Evolutionary conservation across 2,888 invertebrate species (phyloP).

Genomic region (Mythimna lalbum): DNA sequence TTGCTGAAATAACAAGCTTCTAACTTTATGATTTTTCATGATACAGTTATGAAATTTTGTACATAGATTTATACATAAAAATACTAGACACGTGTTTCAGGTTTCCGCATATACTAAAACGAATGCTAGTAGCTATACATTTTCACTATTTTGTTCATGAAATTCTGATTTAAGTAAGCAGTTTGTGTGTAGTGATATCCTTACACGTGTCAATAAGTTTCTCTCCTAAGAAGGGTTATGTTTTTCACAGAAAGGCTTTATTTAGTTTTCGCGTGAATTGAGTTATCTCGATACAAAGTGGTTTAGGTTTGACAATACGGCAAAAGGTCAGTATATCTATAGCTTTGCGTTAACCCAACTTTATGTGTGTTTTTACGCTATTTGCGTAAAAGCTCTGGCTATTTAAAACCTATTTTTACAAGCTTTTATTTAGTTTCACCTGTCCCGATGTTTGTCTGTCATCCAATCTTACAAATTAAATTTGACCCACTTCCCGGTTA

Average conservation of each 20-base stretch:
- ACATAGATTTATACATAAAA: too few species aligned
- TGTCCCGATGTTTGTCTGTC: too few species aligned
- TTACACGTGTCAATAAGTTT: slow-evolving; percentile 42
- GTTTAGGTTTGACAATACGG: slow-evolving; percentile 2
- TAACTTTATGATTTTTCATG: too few species aligned
- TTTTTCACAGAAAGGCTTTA: slow-evolving; percentile 20
- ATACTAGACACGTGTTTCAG: too few species aligned
- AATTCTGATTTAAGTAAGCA: slow-evolving; percentile 48
- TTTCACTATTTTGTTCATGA: slow-evolving; percentile 16
- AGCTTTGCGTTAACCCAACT: neutral
- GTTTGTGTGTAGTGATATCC: slow-evolving; percentile 26
- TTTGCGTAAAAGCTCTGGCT: neutral
- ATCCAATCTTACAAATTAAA: too few species aligned
- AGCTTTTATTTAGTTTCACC: too few species aligned
- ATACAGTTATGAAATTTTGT: too few species aligned
- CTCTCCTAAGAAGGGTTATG: slow-evolving; percentile 10
- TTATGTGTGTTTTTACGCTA: neutral
- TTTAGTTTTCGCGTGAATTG: slow-evolving; percentile 27
- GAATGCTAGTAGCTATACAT: too few species aligned
- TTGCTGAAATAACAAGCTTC: too few species aligned
- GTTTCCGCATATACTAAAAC: too few species aligned
- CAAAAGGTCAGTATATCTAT: slow-evolving; percentile 3
- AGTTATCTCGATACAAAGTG: slow-evolving; percentile 4
- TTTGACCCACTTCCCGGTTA: too few species aligned
- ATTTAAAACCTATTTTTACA: too few species aligned